Conservation (phyloP, 2,888 invertebrate species). For the Caenorhabditis imperialis region DNA sequence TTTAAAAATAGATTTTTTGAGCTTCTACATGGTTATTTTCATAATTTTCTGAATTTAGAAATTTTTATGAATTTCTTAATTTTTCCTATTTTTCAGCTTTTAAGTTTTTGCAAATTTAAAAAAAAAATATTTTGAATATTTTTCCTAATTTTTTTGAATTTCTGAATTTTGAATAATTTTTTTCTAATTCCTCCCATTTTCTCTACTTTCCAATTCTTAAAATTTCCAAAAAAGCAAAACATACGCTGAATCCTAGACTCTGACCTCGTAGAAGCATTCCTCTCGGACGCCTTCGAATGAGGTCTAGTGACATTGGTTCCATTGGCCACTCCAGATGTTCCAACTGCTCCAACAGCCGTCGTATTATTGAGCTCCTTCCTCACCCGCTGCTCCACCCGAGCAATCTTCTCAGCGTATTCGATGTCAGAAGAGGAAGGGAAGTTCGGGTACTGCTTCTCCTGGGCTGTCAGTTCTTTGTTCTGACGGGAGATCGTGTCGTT, state of each 20-base stretch:
- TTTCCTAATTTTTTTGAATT: too few relatives aligned
- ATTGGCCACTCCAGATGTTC: constrained; percentile 7
- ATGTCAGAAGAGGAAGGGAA: constrained; percentile 51
- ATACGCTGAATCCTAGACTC: constrained; percentile 15
- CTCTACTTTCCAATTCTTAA: too few relatives aligned
- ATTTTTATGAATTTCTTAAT: too few relatives aligned
- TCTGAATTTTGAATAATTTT: too few relatives aligned
- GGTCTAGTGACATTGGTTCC: constrained; percentile 10
- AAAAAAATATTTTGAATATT: too few relatives aligned
- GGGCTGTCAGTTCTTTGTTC: constrained; percentile 19
- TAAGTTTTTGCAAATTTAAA: too few relatives aligned
- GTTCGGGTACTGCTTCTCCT: constrained; percentile 43
- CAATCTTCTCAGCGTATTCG: constrained; percentile 41
- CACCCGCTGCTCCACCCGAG: constrained; percentile 21
- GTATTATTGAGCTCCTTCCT: constrained; percentile 16
- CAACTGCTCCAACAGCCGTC: not conserved
- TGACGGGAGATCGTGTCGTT: constrained; percentile 12
- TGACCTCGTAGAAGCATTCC: constrained; percentile 3
- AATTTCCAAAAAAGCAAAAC: too few relatives aligned
- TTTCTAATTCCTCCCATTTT: too few relatives aligned
- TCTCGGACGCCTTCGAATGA: not conserved
- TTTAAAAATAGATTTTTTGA: too few relatives aligned
- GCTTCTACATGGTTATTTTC: too few relatives aligned
- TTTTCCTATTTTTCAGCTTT: too few relatives aligned
- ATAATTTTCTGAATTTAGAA: too few relatives aligned